A percentile compares a stretch with the other conserved stretches of the same genome.
phyloP scores from a whole-genome alignment of 2,113 vertebrate species.

The Mirounga angustirostris region DNA sequence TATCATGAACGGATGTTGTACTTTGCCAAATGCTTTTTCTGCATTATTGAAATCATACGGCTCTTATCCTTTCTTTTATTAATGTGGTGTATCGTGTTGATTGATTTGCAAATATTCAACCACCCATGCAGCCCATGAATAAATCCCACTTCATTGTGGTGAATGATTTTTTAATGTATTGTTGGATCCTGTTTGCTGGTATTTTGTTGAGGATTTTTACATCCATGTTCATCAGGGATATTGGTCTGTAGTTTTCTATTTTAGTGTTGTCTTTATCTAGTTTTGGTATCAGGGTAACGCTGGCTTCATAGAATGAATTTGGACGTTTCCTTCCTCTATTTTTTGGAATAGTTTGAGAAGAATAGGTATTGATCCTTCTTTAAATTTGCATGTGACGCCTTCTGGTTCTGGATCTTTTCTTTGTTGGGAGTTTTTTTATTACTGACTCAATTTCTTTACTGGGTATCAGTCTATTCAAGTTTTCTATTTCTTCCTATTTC shows the following conservation, averaged over 20 bases:
- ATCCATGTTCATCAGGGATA: not conserved
- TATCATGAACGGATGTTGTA: not conserved
- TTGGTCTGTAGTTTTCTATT: not conserved
- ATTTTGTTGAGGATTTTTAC: not conserved
- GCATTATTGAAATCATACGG: not conserved
- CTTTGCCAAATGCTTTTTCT: not conserved
- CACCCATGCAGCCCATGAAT: not conserved
- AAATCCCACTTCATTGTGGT: not conserved
- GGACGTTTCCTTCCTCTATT: not conserved
- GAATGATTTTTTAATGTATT: not conserved
- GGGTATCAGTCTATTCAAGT: not conserved
- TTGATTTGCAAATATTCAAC: not conserved
- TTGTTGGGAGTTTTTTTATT: not conserved
- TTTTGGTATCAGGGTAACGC: not conserved
- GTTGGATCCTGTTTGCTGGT: not conserved
- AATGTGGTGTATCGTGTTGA: not conserved
- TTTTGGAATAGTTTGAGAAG: not conserved
- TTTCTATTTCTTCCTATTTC: not conserved
- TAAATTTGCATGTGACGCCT: not conserved
- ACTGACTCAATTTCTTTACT: not conserved
- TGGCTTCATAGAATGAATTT: not conserved
- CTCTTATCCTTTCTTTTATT: not conserved
- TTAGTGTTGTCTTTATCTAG: not conserved
- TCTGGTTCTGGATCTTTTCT: not conserved
- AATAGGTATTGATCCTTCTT: not conserved